Conservation (phyloP, 2,113 vertebrate species). For the Sphaerodactylus townsendi region DNA sequence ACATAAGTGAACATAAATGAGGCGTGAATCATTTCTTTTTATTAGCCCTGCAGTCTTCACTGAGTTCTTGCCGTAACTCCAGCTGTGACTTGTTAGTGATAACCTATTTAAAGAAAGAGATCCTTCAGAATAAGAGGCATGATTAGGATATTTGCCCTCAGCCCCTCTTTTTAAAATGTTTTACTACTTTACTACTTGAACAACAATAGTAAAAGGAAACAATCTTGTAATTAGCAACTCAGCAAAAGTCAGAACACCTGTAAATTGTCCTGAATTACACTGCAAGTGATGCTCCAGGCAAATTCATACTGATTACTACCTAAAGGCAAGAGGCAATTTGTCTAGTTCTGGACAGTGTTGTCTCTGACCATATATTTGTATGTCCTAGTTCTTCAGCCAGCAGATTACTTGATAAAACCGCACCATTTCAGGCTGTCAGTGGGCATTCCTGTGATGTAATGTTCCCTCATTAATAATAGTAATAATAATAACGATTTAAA, state of each 20-base stretch:
- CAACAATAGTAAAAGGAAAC: slow-evolving; percentile 48
- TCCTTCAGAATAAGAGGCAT: slow-evolving; percentile 71
- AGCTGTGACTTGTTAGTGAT: slow-evolving; percentile 85
- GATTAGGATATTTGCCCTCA: slow-evolving; percentile 67
- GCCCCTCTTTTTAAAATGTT: slow-evolving; percentile 60
- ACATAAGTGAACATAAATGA: slow-evolving; percentile 97
- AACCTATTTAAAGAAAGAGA: slow-evolving; percentile 82
- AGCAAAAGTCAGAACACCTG: slow-evolving; percentile 23
- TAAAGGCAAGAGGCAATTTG: slow-evolving; percentile 21
- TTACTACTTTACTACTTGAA: slow-evolving; percentile 46
- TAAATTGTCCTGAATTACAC: slow-evolving; percentile 14
- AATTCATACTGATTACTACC: slow-evolving; percentile 28
- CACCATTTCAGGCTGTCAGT: neutral
- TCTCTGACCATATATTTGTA: neutral
- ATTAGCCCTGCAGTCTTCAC: slow-evolving; percentile 85
- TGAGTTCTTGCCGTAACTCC: slow-evolving; percentile 74
- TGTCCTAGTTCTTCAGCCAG: neutral
- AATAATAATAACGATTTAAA: neutral
- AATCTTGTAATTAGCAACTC: slow-evolving; percentile 37
- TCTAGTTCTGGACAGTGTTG: neutral
- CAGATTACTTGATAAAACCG: neutral
- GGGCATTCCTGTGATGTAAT: neutral
- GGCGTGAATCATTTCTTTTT: slow-evolving; percentile 92
- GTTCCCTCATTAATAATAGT: neutral
- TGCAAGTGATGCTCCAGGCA: slow-evolving; percentile 24